Percentiles rank a stretch among this genome's conserved stretches.
Evolutionary conservation across 1,140 invertebrate species (phyloP).

Genomic region (Brachionus angularis): DNA sequence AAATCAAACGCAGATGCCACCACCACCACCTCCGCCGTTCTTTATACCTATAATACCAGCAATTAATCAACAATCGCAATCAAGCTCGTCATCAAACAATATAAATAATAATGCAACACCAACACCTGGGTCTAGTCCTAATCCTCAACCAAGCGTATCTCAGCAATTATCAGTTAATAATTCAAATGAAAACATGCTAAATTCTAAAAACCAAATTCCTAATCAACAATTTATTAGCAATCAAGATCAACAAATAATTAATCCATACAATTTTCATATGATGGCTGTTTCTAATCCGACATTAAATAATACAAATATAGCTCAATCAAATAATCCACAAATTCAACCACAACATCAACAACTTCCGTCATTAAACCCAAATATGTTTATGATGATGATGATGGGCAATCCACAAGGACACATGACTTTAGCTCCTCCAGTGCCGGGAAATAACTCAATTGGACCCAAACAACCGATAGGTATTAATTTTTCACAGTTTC

Average conservation of each 20-base stretch:
- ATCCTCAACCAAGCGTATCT: background rate
- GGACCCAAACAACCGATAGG: background rate
- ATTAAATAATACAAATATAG: background rate
- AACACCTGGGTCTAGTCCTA: slow-evolving; percentile 37
- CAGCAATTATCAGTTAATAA: background rate
- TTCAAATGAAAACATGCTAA: background rate
- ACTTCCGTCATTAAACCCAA: background rate
- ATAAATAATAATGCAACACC: slow-evolving; percentile 12
- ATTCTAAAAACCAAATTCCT: background rate
- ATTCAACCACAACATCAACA: slow-evolving; percentile 12
- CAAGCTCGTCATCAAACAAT: too few relatives aligned
- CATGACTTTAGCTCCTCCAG: too few relatives aligned
- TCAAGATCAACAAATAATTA: too few relatives aligned
- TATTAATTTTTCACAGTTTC: slow-evolving; percentile 7
- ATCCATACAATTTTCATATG: background rate
- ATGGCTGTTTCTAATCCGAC: too few relatives aligned
- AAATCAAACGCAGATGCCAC: slow-evolving; percentile 2
- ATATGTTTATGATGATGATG: slow-evolving; percentile 42
- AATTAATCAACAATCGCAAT: background rate
- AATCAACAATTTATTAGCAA: too few relatives aligned
- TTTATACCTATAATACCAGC: slow-evolving; percentile 18
- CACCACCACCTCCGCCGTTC: background rate
- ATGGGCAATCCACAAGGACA: slow-evolving; percentile 5
- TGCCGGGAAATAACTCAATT: background rate
- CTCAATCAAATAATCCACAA: slow-evolving; percentile 33